Percentiles rank a stretch among this genome's conserved stretches.
Conservation (phyloP, 2,888 invertebrate genomes). For the Agrilus mali region DNA sequence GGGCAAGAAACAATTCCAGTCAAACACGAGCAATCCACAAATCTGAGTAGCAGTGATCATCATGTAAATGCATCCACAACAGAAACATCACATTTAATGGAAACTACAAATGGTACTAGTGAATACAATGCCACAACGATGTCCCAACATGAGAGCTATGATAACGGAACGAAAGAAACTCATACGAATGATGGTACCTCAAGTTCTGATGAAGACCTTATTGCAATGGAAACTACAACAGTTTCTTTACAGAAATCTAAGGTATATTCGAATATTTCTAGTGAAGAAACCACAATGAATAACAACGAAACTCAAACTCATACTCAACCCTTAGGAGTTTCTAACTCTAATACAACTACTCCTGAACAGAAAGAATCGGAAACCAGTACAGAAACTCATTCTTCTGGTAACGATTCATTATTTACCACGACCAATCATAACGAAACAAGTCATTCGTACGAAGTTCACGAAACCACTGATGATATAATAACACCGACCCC, state of each 20-base stretch:
- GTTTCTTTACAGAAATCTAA: slow-evolving; percentile 12
- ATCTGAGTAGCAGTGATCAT: too few relatives aligned
- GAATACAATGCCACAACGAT: neutral
- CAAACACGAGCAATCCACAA: too few relatives aligned
- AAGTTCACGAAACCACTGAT: slow-evolving; percentile 21
- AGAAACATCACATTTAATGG: too few relatives aligned
- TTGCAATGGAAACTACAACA: slow-evolving; percentile 31
- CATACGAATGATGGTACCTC: slow-evolving; percentile 2
- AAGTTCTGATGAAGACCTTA: slow-evolving; percentile 22
- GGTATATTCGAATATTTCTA: neutral
- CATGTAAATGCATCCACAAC: too few relatives aligned
- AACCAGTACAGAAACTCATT: neutral
- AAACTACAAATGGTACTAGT: too few relatives aligned
- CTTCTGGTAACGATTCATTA: neutral
- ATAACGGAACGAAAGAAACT: slow-evolving; percentile 8
- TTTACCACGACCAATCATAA: neutral
- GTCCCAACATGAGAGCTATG: neutral
- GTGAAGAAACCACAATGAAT: too few relatives aligned
- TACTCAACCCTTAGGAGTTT: neutral
- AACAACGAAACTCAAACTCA: too few relatives aligned
- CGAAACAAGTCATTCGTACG: slow-evolving; percentile 19
- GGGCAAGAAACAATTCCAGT: too few relatives aligned
- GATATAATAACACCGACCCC: slow-evolving; percentile 19
- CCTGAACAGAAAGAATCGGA: neutral
- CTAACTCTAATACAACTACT: neutral